A percentile compares a stretch with the other conserved stretches of the same genome.
These are phyloP conservation scores for Arizona elegans DNA, from an alignment of 2,113 vertebrate genomes.

Conservation along the genomic window DNA sequence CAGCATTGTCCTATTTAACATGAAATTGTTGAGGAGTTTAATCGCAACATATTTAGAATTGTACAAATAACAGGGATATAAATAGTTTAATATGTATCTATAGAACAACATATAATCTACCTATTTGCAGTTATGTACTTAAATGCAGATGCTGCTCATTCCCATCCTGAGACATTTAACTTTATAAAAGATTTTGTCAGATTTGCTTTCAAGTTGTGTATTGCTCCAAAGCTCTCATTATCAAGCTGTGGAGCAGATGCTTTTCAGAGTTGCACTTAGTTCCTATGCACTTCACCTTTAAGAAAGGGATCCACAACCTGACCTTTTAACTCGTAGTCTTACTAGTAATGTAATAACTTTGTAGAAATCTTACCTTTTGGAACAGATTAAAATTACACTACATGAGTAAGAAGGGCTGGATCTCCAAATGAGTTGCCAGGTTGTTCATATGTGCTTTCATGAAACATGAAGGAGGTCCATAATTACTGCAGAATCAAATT, in stretches of 20 bases:
- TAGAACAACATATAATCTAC: background rate
- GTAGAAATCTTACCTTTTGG: background rate
- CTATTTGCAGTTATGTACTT: background rate
- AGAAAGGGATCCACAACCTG: background rate
- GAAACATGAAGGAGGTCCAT: background rate
- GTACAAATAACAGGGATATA: background rate
- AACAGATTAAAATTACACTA: constrained; percentile 23
- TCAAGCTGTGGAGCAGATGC: background rate
- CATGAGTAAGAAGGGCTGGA: background rate
- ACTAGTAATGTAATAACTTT: background rate
- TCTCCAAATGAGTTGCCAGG: background rate
- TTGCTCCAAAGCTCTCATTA: background rate
- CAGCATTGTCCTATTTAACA: background rate
- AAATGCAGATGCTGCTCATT: background rate
- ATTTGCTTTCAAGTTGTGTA: background rate
- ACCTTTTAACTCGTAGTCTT: background rate
- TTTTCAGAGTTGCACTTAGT: background rate
- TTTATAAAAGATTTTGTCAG: background rate
- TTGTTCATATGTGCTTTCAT: background rate
- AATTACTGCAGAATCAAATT: background rate
- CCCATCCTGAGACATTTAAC: background rate
- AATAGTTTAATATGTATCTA: background rate
- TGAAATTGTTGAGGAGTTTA: background rate
- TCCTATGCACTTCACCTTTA: background rate
- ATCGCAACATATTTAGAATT: background rate